These are phyloP conservation scores for Eidolon dupreanum DNA, from an alignment of 2,797 vertebrate genomes.

Conservation along the genomic window DNA sequence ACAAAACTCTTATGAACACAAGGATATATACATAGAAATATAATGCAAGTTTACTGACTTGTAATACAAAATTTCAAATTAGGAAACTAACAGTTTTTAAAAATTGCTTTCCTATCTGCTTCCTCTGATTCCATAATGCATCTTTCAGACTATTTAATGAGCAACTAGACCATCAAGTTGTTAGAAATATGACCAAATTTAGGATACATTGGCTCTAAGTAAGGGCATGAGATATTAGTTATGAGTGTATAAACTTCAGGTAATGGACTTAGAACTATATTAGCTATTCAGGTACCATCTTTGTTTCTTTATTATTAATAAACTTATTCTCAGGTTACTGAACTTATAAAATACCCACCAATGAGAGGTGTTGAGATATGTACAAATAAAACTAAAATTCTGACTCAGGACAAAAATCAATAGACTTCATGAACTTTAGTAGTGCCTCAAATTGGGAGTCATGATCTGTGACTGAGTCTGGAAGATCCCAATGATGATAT, in stretches of 20 bases:
- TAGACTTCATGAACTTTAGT: conserved; percentile 13
- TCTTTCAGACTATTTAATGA: not conserved
- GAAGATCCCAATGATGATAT: not conserved
- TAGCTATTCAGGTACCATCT: not conserved
- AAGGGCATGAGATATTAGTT: not conserved
- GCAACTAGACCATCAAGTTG: not conserved
- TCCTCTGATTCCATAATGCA: not conserved
- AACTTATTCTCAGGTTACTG: not conserved
- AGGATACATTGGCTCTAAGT: not conserved
- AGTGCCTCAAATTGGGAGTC: not conserved
- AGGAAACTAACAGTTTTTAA: not conserved
- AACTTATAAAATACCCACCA: not conserved
- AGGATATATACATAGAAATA: not conserved
- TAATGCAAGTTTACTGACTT: not conserved
- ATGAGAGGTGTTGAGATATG: not conserved
- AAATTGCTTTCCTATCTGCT: not conserved
- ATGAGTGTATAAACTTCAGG: not conserved
- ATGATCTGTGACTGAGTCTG: not conserved
- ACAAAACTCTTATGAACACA: not conserved
- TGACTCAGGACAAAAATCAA: conserved; percentile 6
- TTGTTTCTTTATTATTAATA: not conserved
- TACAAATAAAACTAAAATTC: not conserved
- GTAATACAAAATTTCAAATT: not conserved
- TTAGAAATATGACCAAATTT: conserved; percentile 1
- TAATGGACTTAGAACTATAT: not conserved